Conservation (phyloP, 1,140 invertebrate genomes). For the Tenebrio molitor region DNA sequence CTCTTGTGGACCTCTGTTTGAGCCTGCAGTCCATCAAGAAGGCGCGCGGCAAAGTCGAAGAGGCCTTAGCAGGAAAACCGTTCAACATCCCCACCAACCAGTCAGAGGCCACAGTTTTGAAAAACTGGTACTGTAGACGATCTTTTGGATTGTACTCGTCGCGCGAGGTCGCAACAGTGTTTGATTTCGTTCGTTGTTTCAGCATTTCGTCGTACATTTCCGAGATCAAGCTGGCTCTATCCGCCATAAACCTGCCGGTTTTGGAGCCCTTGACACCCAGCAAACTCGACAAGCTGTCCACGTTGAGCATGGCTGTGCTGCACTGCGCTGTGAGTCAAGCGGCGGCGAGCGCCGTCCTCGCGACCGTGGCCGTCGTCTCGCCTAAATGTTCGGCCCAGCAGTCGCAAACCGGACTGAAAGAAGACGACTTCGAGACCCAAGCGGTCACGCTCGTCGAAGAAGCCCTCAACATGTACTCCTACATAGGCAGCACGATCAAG, state of each 20-base stretch:
- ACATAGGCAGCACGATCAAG: slow-evolving; percentile 84
- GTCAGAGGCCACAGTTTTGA: slow-evolving; percentile 80
- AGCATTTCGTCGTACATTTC: slow-evolving; percentile 84
- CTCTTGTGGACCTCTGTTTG: slow-evolving; percentile 83
- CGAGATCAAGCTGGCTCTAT: slow-evolving; percentile 86
- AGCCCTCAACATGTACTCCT: slow-evolving; percentile 85
- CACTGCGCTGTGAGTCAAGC: slow-evolving; percentile 82
- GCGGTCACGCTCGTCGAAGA: slow-evolving; percentile 80
- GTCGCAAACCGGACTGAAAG: slow-evolving; percentile 61
- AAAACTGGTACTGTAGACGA: slow-evolving; percentile 75
- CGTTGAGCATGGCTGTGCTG: slow-evolving; percentile 84
- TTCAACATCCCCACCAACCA: slow-evolving; percentile 78
- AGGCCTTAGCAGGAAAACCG: slow-evolving; percentile 76
- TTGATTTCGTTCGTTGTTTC: slow-evolving; percentile 59
- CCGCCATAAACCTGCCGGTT: slow-evolving; percentile 86
- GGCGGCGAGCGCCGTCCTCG: slow-evolving; percentile 76
- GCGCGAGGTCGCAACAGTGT: too few species aligned
- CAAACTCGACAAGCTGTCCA: slow-evolving; percentile 85
- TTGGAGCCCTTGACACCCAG: slow-evolving; percentile 87
- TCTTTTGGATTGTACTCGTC: too few species aligned
- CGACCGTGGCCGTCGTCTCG: slow-evolving; percentile 74
- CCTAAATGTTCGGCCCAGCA: slow-evolving; percentile 71
- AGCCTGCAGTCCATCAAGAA: slow-evolving; percentile 81
- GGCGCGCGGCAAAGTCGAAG: slow-evolving; percentile 80
- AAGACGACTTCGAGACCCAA: slow-evolving; percentile 78